These are phyloP conservation scores for Cynopterus brachyotis DNA, from an alignment of 2,113 vertebrate species.

Conservation along the genomic window DNA sequence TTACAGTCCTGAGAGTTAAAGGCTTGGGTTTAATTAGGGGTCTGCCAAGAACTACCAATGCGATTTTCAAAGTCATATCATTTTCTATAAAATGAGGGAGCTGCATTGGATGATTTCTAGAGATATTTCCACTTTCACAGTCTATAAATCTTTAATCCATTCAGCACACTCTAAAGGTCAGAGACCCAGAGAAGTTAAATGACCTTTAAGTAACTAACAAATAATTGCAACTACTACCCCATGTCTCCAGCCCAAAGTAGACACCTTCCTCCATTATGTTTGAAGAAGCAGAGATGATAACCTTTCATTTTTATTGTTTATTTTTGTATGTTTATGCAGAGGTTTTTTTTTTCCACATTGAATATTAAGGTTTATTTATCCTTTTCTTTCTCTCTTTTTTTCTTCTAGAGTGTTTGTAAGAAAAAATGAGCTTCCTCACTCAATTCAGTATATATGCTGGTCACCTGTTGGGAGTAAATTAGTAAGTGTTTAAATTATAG, in stretches of 20 bases:
- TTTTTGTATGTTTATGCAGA: constrained; percentile 46
- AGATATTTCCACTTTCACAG: background rate
- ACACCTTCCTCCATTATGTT: background rate
- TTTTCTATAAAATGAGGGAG: background rate
- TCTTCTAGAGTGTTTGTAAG: constrained; percentile 89
- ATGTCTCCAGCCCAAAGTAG: background rate
- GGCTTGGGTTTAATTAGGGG: constrained; percentile 45
- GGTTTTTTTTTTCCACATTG: constrained; percentile 30
- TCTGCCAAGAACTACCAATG: constrained; percentile 43
- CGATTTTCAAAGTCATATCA: background rate
- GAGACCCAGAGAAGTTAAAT: background rate
- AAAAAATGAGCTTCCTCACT: constrained; percentile 86
- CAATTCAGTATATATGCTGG: constrained; percentile 92
- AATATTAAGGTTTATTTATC: constrained; percentile 54
- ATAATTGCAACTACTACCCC: background rate
- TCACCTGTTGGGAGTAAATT: constrained; percentile 91
- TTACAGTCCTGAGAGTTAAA: constrained; percentile 56
- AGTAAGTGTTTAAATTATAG: constrained; percentile 86
- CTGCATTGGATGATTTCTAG: background rate
- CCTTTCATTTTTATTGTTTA: constrained; percentile 23
- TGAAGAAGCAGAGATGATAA: background rate
- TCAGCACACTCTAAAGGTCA: background rate
- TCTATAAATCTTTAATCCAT: background rate
- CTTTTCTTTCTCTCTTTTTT: constrained; percentile 74
- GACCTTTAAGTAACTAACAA: background rate